Conservation (phyloP, 2,888 invertebrate genomes). For the Flabesymbios commensalis region DNA sequence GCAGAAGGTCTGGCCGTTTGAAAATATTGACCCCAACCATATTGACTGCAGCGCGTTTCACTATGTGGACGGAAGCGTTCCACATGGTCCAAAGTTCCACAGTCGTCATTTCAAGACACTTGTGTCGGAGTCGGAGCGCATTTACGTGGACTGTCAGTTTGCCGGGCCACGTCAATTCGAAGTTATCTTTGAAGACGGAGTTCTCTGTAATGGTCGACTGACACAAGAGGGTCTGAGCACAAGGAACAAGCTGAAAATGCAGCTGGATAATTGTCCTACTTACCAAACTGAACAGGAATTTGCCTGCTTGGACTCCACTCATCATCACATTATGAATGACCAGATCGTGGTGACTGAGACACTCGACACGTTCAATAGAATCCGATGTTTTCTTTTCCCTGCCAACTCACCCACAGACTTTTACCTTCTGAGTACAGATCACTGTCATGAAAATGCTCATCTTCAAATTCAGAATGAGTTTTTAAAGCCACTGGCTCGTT, state of each 20-base stretch:
- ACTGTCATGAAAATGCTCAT: slow-evolving; percentile 24
- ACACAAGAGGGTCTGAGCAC: background rate
- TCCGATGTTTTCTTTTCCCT: slow-evolving; percentile 25
- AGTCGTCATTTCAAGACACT: slow-evolving; percentile 23
- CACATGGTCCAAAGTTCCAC: slow-evolving; percentile 12
- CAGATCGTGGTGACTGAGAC: slow-evolving; percentile 25
- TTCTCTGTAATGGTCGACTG: slow-evolving; percentile 14
- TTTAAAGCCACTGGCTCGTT: slow-evolving; percentile 15
- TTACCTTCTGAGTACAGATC: slow-evolving; percentile 18
- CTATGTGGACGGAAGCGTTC: slow-evolving; percentile 22
- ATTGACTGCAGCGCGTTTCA: slow-evolving; percentile 20
- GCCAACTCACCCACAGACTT: slow-evolving; percentile 8
- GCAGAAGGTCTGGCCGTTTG: slow-evolving; percentile 22
- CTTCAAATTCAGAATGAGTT: slow-evolving; percentile 11
- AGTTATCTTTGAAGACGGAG: slow-evolving; percentile 10
- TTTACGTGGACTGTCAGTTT: slow-evolving; percentile 17
- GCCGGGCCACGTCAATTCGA: slow-evolving; percentile 7
- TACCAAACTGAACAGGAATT: slow-evolving; percentile 5
- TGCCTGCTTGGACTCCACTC: slow-evolving; percentile 20
- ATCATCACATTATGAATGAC: slow-evolving; percentile 19
- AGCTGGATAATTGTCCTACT: slow-evolving; percentile 11
- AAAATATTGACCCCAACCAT: slow-evolving; percentile 3
- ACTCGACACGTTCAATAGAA: slow-evolving; percentile 4
- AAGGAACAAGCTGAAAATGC: slow-evolving; percentile 10
- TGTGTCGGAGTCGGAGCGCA: slow-evolving; percentile 2